Conservation (phyloP, 2,797 vertebrate species). For the Pseudopleuronectes americanus region DNA sequence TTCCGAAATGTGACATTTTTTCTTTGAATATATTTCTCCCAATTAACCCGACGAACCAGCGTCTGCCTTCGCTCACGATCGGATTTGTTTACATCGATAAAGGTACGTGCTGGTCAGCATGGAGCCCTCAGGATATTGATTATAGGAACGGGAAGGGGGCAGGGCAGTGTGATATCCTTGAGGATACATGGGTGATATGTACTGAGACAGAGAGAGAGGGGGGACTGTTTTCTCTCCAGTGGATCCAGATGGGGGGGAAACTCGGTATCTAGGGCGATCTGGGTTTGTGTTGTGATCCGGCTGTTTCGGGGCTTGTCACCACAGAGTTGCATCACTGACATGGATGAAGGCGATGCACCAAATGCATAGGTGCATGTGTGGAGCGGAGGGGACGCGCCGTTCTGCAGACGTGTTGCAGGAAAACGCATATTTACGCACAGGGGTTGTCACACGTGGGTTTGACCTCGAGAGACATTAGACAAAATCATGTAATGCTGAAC, state of each 20-base stretch:
- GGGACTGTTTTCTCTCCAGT: not conserved
- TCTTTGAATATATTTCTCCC: not conserved
- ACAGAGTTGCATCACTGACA: conserved; percentile 54
- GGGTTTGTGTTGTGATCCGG: conserved; percentile 10
- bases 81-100: conserved; percentile 71
- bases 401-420: conserved; percentile 21
- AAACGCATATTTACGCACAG: conserved; percentile 27
- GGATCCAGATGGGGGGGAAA: not conserved
- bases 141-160: not conserved
- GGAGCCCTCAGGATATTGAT: conserved; percentile 36
- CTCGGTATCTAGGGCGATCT: conserved; percentile 18
- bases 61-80: conserved; percentile 43
- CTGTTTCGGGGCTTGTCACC: conserved; percentile 15
- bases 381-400: conserved; percentile 26
- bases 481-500: conserved; percentile 19
- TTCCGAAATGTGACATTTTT: conserved; percentile 82
- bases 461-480: conserved; percentile 39
- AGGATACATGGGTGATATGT: not conserved
- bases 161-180: conserved; percentile 5
- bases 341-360: conserved; percentile 69
- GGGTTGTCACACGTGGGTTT: conserved; percentile 14
- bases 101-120: conserved; percentile 74
- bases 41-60: conserved; percentile 55
- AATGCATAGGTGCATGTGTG: conserved; percentile 49
- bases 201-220: too few species aligned